Base-by-base conservation (phyloP, 2,797 vertebrate genomes). In the Chiloscyllium punctatum region DNA sequence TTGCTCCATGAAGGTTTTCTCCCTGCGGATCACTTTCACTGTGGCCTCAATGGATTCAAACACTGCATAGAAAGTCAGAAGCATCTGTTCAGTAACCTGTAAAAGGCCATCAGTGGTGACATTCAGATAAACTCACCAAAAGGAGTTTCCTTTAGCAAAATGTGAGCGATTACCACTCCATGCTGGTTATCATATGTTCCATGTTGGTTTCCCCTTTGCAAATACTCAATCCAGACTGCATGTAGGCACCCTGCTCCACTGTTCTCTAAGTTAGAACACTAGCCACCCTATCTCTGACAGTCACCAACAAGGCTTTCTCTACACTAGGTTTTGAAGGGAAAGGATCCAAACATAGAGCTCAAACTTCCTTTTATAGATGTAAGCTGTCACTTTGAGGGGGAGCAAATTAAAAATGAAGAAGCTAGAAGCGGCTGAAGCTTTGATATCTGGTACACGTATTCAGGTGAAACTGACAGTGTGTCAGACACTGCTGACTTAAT, bases 11-110 rank as follows among this genome's bases (percentile, higher is more conserved):
- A 99, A 99, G 94, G 96, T 97, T 92, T 98, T 99, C 95, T 99
- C 98, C n/a, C 98, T 97, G 69, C 98, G 98, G 96, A 99, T 97
- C 37, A 98, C 99, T 96, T 98, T 97, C 96, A 99, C 99, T 0
- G 98, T 99, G 96, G 98, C 98, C 51, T 98, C 96, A 0, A 97
- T 68, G 95, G 97, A 98, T 95, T 97, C 97, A 51, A 99, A 99
- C 30, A 96, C 98, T 98, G 97, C 77, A 96, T 42, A 0, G 33
- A 1, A 51, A 57, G 57, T 82, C 95, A 95, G 95, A 18, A 96
- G 0, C n/a, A 48, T 42, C 25, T 51, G 48, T 48, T 77, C 69
- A 92, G 11, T 51, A 51, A 48, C 53, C 42, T 53, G 27, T 48
- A 92, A 69, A 37, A 92, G 8, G 7, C 0, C 2, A 84, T 48